Conservation (phyloP, 2,797 vertebrate species). For the Natrix natrix region DNA sequence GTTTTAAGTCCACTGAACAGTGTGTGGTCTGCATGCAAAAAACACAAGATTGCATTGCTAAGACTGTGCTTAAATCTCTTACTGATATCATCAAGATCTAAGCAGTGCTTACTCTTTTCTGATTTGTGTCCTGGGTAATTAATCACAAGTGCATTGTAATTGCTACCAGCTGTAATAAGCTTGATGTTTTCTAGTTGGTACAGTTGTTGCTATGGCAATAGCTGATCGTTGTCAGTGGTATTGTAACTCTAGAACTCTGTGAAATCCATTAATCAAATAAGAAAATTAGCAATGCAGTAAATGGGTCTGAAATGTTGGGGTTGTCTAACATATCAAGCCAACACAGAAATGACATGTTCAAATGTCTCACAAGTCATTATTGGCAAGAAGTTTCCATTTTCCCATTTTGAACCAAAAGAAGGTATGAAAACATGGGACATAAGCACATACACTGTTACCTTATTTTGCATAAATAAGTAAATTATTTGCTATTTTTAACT, state of each 20-base stretch:
- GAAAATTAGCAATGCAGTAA: conserved; percentile 1
- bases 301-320: background rate
- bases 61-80: background rate
- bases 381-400: background rate
- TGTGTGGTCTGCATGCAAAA: background rate
- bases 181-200: conserved; percentile 33
- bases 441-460: background rate
- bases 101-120: background rate
- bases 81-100: background rate
- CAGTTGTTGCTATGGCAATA: conserved; percentile 18
- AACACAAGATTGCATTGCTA: background rate
- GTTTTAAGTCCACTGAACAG: background rate
- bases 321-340: background rate
- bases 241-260: conserved; percentile 23
- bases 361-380: background rate
- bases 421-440: background rate
- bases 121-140: background rate
- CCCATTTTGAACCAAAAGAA: background rate
- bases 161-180: conserved; percentile 34
- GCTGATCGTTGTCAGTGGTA: conserved; percentile 1
- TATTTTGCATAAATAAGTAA: background rate
- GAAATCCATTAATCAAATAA: conserved; percentile 29
- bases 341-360: background rate
- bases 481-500: background rate
- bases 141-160: conserved; percentile 34